phyloP scores from a whole-genome alignment of 1,140 invertebrate species.

The Drosophila kohkoa region DNA sequence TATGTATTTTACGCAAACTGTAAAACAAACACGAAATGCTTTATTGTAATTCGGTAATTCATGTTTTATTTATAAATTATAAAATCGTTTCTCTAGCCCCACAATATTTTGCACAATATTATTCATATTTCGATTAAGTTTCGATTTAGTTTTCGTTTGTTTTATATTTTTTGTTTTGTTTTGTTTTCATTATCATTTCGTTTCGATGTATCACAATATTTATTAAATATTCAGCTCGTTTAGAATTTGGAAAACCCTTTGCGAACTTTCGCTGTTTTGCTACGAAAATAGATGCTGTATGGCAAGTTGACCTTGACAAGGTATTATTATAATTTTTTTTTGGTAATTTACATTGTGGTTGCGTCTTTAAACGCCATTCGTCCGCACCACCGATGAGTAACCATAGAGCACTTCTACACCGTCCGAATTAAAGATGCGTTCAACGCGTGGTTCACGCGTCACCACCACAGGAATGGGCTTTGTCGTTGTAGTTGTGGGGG shows the following conservation, averaged over 20 bases:
- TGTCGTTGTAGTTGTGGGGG: conserved; percentile 3
- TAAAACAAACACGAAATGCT: conserved; percentile 49
- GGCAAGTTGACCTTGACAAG: conserved; percentile 74
- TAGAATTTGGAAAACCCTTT: conserved; percentile 67
- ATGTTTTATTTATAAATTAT: conserved; percentile 83
- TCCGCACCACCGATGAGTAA: conserved; percentile 76
- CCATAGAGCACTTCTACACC: conserved; percentile 80
- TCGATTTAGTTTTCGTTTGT: conserved; percentile 2
- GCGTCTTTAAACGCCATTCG: conserved; percentile 48
- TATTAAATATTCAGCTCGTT: conserved; percentile 58
- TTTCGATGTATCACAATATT: conserved; percentile 72
- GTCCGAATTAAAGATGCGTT: conserved; percentile 75
- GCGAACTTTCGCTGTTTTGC: not conserved
- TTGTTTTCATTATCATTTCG: conserved; percentile 15
- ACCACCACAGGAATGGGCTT: conserved; percentile 4
- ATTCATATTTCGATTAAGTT: conserved; percentile 31
- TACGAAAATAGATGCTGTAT: conserved; percentile 46
- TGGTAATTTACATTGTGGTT: conserved; percentile 47
- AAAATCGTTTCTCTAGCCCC: conserved; percentile 62
- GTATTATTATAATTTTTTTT: conserved; percentile 39
- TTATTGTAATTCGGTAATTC: conserved; percentile 56
- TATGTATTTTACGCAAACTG: conserved; percentile 32
- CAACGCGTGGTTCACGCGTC: conserved; percentile 64
- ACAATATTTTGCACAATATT: conserved; percentile 69
- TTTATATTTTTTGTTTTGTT: conserved; percentile 1